Base-by-base conservation (phyloP, 2,888 invertebrate species). In the Eilema caniola region DNA sequence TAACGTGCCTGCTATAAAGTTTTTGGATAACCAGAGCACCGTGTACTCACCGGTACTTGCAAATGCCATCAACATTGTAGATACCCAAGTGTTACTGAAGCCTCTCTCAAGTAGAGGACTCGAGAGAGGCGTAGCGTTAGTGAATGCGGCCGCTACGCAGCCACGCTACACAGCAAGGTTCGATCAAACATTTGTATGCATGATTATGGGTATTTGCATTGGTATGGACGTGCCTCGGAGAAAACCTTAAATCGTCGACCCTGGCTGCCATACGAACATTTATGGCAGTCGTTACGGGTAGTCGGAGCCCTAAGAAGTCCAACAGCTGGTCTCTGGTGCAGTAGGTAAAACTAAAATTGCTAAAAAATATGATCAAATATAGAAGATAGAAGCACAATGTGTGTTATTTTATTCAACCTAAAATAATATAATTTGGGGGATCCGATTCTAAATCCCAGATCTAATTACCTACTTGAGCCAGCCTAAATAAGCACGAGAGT, bases 381-480 rank as follows among this genome's bases (percentile, higher is more conserved):
- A 61, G 57, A 47, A 69, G 66, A 65, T 63, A 37, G 67, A 59
- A 69, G 67, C 68, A 62, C 57, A 62, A 63, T 56, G 28, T 25
- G 7, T 56, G 25, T 10, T 31, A n/a, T 64, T 64, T 64, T 70
- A 63, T 67, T 64, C 73, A 71, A 68, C 76, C 75, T 77, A 78
- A 83, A 82, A 78, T 76, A 83, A 80, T 59, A 80, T 78, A 70
- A 71, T 68, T 79, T 63, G 60, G 24, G 47, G n/a, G 72, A 74
- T 73, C 72, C 62, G 69, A 68, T 78, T 74, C 67, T 67, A 70
- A 80, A 71, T 75, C 70, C 67, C 67, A 75, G 76, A 86, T 81
- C 78, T 74, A 81, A 85, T 85, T 83, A 83, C 74, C 66, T 74
- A 73, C 75, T 76, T 72, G 67, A 71, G 75, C 69, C 33, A 69